Evolutionary conservation across 2,888 invertebrate genomes (phyloP).

Genomic region (Hipparchia sbordonii): DNA sequence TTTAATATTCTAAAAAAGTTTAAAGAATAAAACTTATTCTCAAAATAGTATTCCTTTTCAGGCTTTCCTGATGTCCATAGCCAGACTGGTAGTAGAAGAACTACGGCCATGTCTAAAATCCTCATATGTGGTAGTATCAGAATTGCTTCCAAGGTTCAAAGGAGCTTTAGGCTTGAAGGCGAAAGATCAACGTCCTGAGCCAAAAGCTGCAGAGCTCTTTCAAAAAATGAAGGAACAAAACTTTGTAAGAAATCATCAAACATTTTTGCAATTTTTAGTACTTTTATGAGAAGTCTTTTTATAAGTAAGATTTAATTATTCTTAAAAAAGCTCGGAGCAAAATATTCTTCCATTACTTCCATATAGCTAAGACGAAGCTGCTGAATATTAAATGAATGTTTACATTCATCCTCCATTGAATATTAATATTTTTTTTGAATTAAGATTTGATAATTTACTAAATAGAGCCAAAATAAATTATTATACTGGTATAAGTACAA

Average conservation of each 20-base stretch:
- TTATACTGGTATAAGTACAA: too few species aligned
- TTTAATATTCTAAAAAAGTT: too few species aligned
- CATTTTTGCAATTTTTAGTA: background rate
- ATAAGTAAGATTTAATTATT: background rate
- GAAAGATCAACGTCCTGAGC: conserved; percentile 52
- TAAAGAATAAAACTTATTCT: background rate
- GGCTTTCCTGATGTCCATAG: conserved; percentile 81
- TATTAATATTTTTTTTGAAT: too few species aligned
- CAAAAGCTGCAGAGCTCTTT: conserved; percentile 56
- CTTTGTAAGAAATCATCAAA: conserved; percentile 58
- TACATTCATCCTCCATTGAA: too few species aligned
- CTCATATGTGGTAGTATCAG: conserved; percentile 87
- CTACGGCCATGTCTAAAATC: conserved; percentile 84
- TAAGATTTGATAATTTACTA: too few species aligned
- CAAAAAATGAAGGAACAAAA: conserved; percentile 50
- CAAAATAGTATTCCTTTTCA: conserved; percentile 42
- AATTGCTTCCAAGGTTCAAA: conserved; percentile 83
- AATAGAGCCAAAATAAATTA: too few species aligned
- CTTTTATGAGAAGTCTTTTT: background rate
- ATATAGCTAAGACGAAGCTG: too few species aligned
- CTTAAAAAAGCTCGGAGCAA: background rate
- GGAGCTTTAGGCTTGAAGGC: conserved; percentile 59
- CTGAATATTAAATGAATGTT: too few species aligned
- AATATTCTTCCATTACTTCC: too few species aligned
- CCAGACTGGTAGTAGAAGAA: conserved; percentile 82